Base-by-base conservation (phyloP, 2,797 vertebrate genomes). In the Chelon auratus region DNA sequence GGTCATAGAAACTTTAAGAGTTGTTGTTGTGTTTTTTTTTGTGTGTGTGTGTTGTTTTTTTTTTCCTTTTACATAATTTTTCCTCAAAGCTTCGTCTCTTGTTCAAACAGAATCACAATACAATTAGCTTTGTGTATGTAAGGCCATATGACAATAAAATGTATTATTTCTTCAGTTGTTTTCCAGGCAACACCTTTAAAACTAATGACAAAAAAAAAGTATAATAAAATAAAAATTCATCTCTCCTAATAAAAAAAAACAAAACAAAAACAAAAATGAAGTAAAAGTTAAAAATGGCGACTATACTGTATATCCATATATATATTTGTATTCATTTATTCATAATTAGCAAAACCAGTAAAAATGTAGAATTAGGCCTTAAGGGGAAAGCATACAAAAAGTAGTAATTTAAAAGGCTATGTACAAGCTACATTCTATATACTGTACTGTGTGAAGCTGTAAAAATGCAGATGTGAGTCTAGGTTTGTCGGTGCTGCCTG, bases 351-450 rank as follows among this genome's bases (percentile, higher is more conserved):
- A 96, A 96, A 96, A 95, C 86, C 84, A 68, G 95, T 96, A 96
- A 93, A 97, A 96, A 96, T 94, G 93, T 95, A 87, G 94, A 95
- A 95, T 95, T 93, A 95, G 94, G 90, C 93, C 83, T 92, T 93
- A 96, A 95, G 91, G 94, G 42, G 15, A 92, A 91, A 93, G 94
- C 92, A 93, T 96, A 96, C 93, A 98, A 97, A 97, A 97, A 92
- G 91, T 94, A 94, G 94, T 95, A 92, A 94, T 97, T 97, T 95
- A 95, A 97, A 97, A 97, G 96, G 96, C 96, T 97, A 96, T 98
- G 94, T 97, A 98, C 97, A 98, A 92, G 96, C 97, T 99, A 97
- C 96, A 97, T 97, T 98, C 96, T 98, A 96, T 95, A 97, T 96
- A 97, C 94, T 95, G 93, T 94, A 96, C 93, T 95, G 93, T 92